Evolutionary conservation across 2,113 vertebrate species (phyloP).

Genomic region (Xiphophorus couchianus): DNA sequence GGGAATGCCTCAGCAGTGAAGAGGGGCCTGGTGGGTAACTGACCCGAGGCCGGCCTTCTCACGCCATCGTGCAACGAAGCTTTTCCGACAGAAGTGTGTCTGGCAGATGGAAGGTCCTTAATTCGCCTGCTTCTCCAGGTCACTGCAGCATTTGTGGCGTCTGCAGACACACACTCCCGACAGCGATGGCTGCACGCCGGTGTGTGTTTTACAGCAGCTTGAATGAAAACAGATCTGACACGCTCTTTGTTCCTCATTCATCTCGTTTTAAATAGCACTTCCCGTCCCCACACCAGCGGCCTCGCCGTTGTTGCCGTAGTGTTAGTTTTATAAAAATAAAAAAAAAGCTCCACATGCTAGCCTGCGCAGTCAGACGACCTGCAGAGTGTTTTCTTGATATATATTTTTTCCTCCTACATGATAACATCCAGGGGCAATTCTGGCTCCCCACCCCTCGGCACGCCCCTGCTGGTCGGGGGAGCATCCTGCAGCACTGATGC

Average conservation of each 20-base stretch:
- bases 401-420: too few species aligned
- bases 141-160: background rate
- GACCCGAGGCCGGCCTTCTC: conserved; percentile 19
- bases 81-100: conserved; percentile 26
- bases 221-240: conserved; percentile 33
- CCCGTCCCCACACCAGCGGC: conserved; percentile 41
- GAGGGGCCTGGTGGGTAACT: background rate
- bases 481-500: background rate
- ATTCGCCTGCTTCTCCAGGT: conserved; percentile 1
- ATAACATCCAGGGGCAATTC: too few species aligned
- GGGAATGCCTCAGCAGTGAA: background rate
- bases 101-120: background rate
- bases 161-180: conserved; percentile 17
- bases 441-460: too few species aligned
- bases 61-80: background rate
- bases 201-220: conserved; percentile 20
- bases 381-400: background rate
- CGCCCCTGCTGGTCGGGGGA: background rate
- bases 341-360: background rate
- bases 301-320: conserved; percentile 10
- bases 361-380: background rate
- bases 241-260: conserved; percentile 39
- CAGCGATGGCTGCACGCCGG: conserved; percentile 12
- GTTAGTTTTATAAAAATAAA: background rate
- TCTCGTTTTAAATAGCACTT: conserved; percentile 58